A percentile compares a stretch with the other conserved stretches of the same genome.
These are phyloP conservation scores for Macrophya alboannulata DNA, from an alignment of 2,888 invertebrate genomes.

Conservation along the genomic window DNA sequence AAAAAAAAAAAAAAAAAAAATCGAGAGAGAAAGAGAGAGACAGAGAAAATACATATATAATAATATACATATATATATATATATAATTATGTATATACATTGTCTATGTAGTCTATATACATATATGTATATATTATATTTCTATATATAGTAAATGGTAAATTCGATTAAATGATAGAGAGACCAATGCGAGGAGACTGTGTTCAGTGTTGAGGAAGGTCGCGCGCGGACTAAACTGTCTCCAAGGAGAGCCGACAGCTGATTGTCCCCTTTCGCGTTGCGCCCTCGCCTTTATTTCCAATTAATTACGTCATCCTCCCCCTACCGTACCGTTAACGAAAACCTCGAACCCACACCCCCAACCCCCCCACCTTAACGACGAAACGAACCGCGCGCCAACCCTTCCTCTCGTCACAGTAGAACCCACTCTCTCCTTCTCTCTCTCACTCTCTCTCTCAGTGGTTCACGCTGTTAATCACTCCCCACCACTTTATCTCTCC, in stretches of 20 bases:
- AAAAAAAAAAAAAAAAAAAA: too few species aligned
- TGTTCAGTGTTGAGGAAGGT: slow-evolving; percentile 57
- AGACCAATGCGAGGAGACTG: neutral
- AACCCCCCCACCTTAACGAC: slow-evolving; percentile 56
- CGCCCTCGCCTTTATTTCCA: slow-evolving; percentile 66
- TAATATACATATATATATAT: too few species aligned
- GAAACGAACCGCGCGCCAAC: slow-evolving; percentile 54
- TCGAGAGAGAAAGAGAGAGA: too few species aligned
- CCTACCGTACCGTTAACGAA: slow-evolving; percentile 51
- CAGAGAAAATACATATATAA: too few species aligned
- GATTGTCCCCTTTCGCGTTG: slow-evolving; percentile 69
- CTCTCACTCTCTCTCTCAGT: slow-evolving; percentile 1
- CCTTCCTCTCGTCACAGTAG: slow-evolving; percentile 32
- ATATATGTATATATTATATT: too few species aligned
- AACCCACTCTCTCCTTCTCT: slow-evolving; percentile 50
- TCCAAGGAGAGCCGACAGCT: slow-evolving; percentile 69
- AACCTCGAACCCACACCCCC: slow-evolving; percentile 58
- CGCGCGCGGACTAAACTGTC: slow-evolving; percentile 66
- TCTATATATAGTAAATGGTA: too few species aligned
- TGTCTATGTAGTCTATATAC: too few species aligned
- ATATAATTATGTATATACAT: too few species aligned
- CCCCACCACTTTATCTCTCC: neutral
- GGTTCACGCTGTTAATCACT: slow-evolving; percentile 51
- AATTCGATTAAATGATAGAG: neutral
- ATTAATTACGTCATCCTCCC: slow-evolving; percentile 71